phyloP scores from a whole-genome alignment of 1,140 invertebrate genomes.

The Pogonognathellus flavescens region DNA sequence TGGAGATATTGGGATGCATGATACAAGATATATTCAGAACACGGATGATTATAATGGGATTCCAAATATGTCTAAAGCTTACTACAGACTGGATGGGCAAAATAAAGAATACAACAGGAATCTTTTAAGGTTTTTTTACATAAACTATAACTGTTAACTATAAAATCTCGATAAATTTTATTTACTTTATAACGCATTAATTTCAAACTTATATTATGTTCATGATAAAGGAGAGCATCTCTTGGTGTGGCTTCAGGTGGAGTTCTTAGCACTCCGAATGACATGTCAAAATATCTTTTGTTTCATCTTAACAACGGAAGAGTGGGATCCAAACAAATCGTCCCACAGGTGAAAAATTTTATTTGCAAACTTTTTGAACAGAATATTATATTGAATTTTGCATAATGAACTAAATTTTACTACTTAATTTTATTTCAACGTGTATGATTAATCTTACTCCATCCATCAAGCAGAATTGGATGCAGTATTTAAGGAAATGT shows the following conservation, averaged over 20 bases:
- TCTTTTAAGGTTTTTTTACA: slow-evolving; percentile 53
- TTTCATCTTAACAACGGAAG: slow-evolving; percentile 56
- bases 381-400: too few species aligned
- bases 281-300: slow-evolving; percentile 53
- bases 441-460: too few species aligned
- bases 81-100: background rate
- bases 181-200: background rate
- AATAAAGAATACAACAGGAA: background rate
- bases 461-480: background rate
- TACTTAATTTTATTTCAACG: too few species aligned
- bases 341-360: background rate
- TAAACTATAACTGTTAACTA: too few species aligned
- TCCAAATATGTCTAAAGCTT: background rate
- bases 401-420: too few species aligned
- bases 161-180: too few species aligned
- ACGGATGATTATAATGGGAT: slow-evolving; percentile 48
- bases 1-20: slow-evolving; percentile 36
- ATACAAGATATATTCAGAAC: background rate
- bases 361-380: too few species aligned
- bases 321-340: background rate
- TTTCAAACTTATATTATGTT: background rate
- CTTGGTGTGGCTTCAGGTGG: slow-evolving; percentile 29
- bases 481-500: background rate
- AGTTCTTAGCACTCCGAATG: slow-evolving; percentile 35
- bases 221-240: background rate